These are phyloP conservation scores for Aphrophora alni DNA, from an alignment of 2,888 invertebrate species.

Conservation along the genomic window DNA sequence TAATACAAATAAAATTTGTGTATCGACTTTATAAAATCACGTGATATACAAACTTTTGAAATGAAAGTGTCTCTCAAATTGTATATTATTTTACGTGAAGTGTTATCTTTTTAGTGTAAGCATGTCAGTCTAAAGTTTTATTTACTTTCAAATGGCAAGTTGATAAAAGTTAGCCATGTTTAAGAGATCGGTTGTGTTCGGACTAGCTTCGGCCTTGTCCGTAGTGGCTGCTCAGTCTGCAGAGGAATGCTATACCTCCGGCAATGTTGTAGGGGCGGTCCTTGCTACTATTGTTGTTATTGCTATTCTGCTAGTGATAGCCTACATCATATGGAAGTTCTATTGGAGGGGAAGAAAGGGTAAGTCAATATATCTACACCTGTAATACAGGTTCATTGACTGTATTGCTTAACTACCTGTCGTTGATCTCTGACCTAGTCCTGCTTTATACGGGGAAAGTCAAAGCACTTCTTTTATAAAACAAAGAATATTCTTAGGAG, in stretches of 20 bases:
- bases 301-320: slow-evolving; percentile 29
- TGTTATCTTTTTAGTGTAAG: neutral
- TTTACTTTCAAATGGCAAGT: neutral
- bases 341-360: slow-evolving; percentile 42
- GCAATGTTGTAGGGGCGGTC: slow-evolving; percentile 39
- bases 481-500: no score
- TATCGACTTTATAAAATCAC: neutral
- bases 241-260: slow-evolving; percentile 35
- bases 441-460: neutral
- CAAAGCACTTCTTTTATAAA: no score
- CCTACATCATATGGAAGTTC: slow-evolving; percentile 40
- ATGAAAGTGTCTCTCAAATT: neutral
- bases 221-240: slow-evolving; percentile 31
- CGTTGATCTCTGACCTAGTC: neutral
- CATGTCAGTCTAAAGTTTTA: neutral
- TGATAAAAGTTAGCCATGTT: slow-evolving; percentile 10
- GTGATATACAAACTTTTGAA: neutral
- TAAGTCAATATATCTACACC: slow-evolving; percentile 25
- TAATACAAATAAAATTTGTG: neutral
- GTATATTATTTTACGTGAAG: neutral
- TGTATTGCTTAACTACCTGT: slow-evolving; percentile 2
- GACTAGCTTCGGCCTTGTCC: slow-evolving; percentile 18
- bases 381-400: neutral
- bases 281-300: slow-evolving; percentile 38
- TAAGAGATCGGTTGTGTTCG: slow-evolving; percentile 15